These are phyloP conservation scores for Trissoscelio sp. DNA, from an alignment of 2,888 invertebrate species.

Conservation along the genomic window DNA sequence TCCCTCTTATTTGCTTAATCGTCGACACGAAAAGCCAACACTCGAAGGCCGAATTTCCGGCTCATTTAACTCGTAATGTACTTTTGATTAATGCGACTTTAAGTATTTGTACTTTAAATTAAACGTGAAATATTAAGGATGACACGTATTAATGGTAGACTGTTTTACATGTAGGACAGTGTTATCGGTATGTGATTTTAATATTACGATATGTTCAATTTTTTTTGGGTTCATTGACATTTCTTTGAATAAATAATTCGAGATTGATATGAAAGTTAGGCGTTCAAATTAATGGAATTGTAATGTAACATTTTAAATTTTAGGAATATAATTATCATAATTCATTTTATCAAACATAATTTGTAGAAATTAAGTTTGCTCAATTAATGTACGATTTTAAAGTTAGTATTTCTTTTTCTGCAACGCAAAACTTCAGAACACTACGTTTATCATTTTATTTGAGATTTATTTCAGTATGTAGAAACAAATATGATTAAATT, in stretches of 20 bases:
- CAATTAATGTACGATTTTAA: too few relatives aligned
- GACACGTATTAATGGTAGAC: slow-evolving; percentile 3
- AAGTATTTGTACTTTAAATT: slow-evolving; percentile 25
- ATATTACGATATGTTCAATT: not conserved
- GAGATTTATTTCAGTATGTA: too few relatives aligned
- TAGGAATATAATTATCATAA: too few relatives aligned
- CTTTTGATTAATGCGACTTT: slow-evolving; percentile 22
- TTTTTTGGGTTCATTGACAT: not conserved
- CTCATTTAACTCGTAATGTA: slow-evolving; percentile 28
- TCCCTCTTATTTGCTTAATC: slow-evolving; percentile 36
- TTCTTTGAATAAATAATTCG: not conserved
- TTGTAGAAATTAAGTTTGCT: too few relatives aligned
- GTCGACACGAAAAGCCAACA: slow-evolving; percentile 4
- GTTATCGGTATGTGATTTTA: not conserved
- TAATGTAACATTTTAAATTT: not conserved
- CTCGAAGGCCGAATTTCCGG: slow-evolving; percentile 27
- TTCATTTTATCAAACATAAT: too few relatives aligned
- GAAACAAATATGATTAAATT: too few relatives aligned
- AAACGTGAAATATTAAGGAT: slow-evolving; percentile 3
- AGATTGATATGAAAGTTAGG: not conserved
- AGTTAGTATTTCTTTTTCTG: too few relatives aligned
- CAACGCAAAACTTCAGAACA: too few relatives aligned
- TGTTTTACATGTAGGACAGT: slow-evolving; percentile 10
- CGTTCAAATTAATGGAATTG: not conserved
- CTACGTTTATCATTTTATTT: too few relatives aligned